Evolutionary conservation across 2,797 vertebrate genomes (phyloP).

Genomic region (Limosa lapponica): DNA sequence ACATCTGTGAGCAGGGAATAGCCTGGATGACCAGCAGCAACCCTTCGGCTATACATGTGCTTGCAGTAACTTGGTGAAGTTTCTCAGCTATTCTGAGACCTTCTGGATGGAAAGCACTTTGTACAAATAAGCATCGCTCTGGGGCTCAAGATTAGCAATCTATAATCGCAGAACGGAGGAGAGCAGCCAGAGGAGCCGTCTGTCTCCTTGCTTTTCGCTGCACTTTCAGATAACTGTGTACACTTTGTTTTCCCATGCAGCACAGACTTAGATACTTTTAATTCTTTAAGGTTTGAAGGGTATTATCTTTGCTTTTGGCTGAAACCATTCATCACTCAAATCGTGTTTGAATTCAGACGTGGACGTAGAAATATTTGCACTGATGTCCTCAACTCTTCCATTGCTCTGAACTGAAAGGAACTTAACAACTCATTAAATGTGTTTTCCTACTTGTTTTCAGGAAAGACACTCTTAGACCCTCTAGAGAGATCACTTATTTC

Average conservation of each 20-base stretch:
- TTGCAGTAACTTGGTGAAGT: background rate
- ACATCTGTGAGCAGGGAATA: background rate
- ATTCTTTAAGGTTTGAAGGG: background rate
- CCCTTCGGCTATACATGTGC: background rate
- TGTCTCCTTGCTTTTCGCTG: background rate
- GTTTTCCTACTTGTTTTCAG: background rate
- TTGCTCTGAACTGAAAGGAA: background rate
- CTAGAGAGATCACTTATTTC: background rate
- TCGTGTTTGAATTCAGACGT: background rate
- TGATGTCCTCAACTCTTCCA: background rate
- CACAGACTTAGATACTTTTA: background rate
- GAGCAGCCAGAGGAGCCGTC: background rate
- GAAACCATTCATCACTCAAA: background rate
- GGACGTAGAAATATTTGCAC: background rate
- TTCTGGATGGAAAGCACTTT: background rate
- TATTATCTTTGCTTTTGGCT: background rate
- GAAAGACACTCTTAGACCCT: background rate
- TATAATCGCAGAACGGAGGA: rapidly evolving
- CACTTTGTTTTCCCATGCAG: background rate
- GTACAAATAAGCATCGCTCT: background rate
- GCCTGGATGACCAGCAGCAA: background rate
- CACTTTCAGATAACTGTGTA: background rate
- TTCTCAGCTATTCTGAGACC: background rate
- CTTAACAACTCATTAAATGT: background rate
- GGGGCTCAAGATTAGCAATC: background rate